Base-by-base conservation (phyloP, 2,888 invertebrate species). In the Limnephilus rhombicus region DNA sequence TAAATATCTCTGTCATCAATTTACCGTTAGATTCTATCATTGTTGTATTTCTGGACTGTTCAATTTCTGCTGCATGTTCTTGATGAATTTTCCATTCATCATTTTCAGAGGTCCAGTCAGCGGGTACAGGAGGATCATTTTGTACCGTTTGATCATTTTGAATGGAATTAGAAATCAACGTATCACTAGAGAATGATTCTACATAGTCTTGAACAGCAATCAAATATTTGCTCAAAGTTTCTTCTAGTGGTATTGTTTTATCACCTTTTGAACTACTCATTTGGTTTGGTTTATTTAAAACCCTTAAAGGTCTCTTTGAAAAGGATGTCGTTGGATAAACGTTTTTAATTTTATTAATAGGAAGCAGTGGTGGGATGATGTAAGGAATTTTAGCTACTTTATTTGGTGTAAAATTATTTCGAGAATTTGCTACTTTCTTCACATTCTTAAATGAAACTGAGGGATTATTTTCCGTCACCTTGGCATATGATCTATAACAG, bases 151-250 rank as follows among this genome's bases (percentile, higher is more conserved):
- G 7, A 68, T 68, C n/a, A 24, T 68, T 68, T n/a, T 68, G 68
- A 68, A n/a, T n/a, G n/a, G 49, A 85, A 41, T 41, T 41, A 24
- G 89, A 89, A 34, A 89, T 82, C 24, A 89, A 41, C 13, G 89
- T 89, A 24, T 89, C 82, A 4, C 45, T 89, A 29, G 89, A 89
- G 13, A 89, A 89, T 37, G 89, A 41, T 81, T 89, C 89, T 31
- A 89, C 37, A 45, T 31, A 89, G 15, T 89, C n/a, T 29, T 89
- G 80, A n/a, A 89, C 7, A 45, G 2, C 89, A 80, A 89, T 81
- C 41, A 89, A 81, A 89, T 89, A 82, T 18, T 80, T 81, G 29
- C 81, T 81, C 24, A 82, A 81, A 7, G 89, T 89, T 41, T 81
- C 29, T 34, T 24, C n/a, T n/a, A 80, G 80, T 31, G 45, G n/a